phyloP scores from a whole-genome alignment of 2,797 vertebrate genomes.

The Myripristis jacobus region DNA sequence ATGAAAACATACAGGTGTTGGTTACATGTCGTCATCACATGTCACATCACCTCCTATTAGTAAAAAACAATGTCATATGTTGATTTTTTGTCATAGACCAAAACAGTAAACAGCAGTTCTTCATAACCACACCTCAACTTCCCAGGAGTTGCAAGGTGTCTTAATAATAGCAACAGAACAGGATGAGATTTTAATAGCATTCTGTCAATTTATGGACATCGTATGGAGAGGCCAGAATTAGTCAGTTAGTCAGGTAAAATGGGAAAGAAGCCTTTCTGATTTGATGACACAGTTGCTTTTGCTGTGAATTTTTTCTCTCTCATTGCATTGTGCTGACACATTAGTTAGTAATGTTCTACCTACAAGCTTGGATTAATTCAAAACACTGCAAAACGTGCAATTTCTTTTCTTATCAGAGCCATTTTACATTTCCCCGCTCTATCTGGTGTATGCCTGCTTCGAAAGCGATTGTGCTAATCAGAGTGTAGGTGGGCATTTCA shows the following conservation, averaged over 20 bases:
- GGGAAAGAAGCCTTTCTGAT: background rate
- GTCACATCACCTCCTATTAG: no score
- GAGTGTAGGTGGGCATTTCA: background rate
- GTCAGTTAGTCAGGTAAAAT: background rate
- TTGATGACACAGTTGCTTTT: no score
- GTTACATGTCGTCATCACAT: no score
- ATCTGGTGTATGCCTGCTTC: background rate
- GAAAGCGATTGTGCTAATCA: background rate
- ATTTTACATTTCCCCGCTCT: background rate
- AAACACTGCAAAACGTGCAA: background rate
- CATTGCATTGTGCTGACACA: background rate
- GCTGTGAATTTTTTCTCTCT: background rate
- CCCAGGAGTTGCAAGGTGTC: background rate
- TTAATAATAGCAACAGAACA: background rate
- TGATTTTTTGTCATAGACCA: no score
- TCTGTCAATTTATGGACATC: no score
- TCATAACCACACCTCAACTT: background rate
- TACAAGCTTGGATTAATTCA: background rate
- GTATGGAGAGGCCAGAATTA: no score
- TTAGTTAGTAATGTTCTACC: background rate
- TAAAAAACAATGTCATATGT: no score
- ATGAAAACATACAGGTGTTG: no score
- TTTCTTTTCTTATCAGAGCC: no score
- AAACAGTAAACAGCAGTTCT: background rate
- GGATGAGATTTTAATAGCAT: background rate